A percentile compares a stretch with the other conserved stretches of the same genome.
These are phyloP conservation scores for Mayetiola destructor DNA, from an alignment of 2,888 invertebrate genomes.

Conservation along the genomic window DNA sequence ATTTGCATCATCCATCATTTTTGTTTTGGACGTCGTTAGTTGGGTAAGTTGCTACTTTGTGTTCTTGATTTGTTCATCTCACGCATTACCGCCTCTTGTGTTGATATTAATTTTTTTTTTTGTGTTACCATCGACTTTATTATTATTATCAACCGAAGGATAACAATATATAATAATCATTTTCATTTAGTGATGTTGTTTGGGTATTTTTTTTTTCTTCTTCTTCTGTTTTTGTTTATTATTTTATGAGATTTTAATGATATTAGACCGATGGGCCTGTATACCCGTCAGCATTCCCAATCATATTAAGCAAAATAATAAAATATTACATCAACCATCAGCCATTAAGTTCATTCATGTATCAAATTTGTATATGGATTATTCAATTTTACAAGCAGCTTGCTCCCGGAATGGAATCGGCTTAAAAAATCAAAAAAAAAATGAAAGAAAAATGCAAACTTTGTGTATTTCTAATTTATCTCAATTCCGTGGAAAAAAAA, in stretches of 20 bases:
- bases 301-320: background rate
- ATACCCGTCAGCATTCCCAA: background rate
- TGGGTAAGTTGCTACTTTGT: background rate
- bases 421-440: conserved; percentile 11
- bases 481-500: background rate
- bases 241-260: background rate
- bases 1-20: conserved; percentile 10
- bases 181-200: background rate
- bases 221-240: background rate
- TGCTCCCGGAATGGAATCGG: background rate
- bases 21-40: conserved; percentile 6
- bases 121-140: background rate
- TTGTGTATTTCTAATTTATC: conserved; percentile 12
- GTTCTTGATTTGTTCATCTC: background rate
- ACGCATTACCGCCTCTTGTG: background rate
- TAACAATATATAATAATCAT: background rate
- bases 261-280: background rate
- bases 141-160: background rate
- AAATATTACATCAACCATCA: background rate
- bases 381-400: background rate
- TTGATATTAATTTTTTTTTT: background rate
- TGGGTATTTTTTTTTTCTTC: background rate
- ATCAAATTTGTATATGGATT: background rate
- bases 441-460: too few species aligned
- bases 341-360: background rate